These are phyloP conservation scores for Perodicticus potto DNA, from an alignment of 2,797 vertebrate species.

Conservation along the genomic window DNA sequence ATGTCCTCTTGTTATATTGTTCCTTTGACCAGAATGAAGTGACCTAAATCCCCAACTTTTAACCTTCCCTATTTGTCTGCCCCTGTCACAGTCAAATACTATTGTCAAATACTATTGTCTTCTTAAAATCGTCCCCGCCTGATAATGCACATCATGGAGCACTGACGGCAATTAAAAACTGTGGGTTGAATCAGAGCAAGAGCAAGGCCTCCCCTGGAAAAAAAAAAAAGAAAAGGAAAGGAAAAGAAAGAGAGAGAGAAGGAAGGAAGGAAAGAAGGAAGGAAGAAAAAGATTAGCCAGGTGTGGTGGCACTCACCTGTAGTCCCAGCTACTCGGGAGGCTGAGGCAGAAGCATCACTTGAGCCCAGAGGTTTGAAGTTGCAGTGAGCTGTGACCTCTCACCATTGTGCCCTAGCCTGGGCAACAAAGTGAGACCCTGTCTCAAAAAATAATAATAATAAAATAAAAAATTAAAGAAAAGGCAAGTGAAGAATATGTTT, in stretches of 20 bases:
- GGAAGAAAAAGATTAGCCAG: too few relatives aligned
- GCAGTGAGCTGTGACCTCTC: neutral
- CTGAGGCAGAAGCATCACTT: neutral
- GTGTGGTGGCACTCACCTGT: neutral
- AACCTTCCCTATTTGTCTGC: neutral
- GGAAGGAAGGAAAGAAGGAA: too few relatives aligned
- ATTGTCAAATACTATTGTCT: neutral
- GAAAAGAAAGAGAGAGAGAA: too few relatives aligned
- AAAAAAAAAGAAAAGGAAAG: neutral
- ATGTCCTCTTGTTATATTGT: too few relatives aligned
- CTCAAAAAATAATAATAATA: neutral
- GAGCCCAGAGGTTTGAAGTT: neutral
- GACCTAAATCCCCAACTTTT: neutral
- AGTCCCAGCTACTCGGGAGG: neutral
- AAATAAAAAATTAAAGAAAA: neutral
- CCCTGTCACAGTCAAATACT: neutral
- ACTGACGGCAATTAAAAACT: neutral
- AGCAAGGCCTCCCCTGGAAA: neutral
- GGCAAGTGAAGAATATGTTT: neutral
- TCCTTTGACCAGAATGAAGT: too few relatives aligned
- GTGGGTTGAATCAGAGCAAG: neutral
- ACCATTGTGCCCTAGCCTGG: neutral
- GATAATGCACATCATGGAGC: neutral
- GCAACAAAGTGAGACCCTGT: neutral
- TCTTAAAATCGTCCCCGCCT: neutral